These are phyloP conservation scores for Lophius piscatorius DNA, from an alignment of 2,113 vertebrate genomes.

Conservation along the genomic window DNA sequence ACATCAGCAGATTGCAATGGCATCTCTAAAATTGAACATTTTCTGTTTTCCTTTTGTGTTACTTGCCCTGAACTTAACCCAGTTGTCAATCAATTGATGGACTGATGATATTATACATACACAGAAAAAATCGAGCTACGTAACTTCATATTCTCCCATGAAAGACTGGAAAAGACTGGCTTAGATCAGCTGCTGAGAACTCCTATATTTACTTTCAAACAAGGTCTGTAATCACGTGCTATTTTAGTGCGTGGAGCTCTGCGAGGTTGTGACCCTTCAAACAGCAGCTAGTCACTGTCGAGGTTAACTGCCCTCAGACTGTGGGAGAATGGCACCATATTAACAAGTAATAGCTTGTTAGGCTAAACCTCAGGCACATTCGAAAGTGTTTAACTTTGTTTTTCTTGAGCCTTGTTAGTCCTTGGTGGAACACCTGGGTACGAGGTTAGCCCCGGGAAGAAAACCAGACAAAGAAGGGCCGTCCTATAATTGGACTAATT, in stretches of 20 bases:
- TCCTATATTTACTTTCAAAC: conserved; percentile 78
- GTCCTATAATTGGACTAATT: conserved; percentile 60
- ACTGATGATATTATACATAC: neutral
- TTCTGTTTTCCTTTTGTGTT: neutral
- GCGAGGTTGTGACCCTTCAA: conserved; percentile 74
- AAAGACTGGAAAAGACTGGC: conserved; percentile 16
- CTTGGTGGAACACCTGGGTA: conserved; percentile 66
- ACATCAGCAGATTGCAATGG: conserved; percentile 1
- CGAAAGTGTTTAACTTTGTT: conserved; percentile 80
- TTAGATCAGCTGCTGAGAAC: conserved; percentile 59
- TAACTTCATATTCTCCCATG: conserved; percentile 23
- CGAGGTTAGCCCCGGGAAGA: conserved; percentile 51
- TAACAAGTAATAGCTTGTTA: conserved; percentile 79
- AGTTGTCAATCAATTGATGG: neutral
- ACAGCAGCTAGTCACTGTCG: conserved; percentile 72
- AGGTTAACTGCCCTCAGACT: conserved; percentile 75
- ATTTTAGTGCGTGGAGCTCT: conserved; percentile 67
- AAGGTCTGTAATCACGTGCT: conserved; percentile 75
- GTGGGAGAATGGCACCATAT: conserved; percentile 74
- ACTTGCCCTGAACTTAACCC: no score
- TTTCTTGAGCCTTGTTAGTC: conserved; percentile 47
- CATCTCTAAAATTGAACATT: no score
- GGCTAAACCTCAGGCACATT: conserved; percentile 72
- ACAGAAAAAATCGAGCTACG: conserved; percentile 15
- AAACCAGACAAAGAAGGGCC: conserved; percentile 48